These are phyloP conservation scores for Sphaerophoria taeniata DNA, from an alignment of 2,888 invertebrate species.

Conservation along the genomic window DNA sequence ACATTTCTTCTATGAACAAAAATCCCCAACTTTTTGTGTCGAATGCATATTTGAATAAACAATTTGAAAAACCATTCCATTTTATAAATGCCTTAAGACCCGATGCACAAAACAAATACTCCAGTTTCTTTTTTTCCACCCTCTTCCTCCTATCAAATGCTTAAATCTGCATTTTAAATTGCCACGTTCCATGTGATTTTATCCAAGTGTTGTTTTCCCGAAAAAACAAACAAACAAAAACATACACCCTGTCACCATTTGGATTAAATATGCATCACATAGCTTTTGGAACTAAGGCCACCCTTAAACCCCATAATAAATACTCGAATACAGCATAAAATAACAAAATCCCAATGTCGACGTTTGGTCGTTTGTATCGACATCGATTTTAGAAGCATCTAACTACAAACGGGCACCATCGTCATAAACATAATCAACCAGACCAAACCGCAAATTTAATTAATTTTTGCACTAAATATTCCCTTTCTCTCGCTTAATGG, in stretches of 20 bases:
- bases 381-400: slow-evolving; percentile 18
- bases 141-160: neutral
- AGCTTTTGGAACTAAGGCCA: neutral
- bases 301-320: slow-evolving; percentile 7
- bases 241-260: slow-evolving; percentile 29
- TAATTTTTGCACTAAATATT: slow-evolving; percentile 52
- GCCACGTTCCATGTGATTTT: neutral
- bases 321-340: neutral
- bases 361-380: neutral
- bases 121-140: too few relatives aligned
- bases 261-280: slow-evolving; percentile 30
- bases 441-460: slow-evolving; percentile 55
- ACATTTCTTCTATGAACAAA: too few relatives aligned
- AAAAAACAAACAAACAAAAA: slow-evolving; percentile 18
- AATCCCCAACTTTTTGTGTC: too few relatives aligned
- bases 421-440: neutral
- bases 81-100: too few relatives aligned
- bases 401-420: neutral
- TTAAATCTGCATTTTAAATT: neutral
- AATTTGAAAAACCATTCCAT: too few relatives aligned
- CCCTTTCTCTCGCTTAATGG: slow-evolving; percentile 29
- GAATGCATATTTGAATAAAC: too few relatives aligned
- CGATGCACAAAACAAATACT: too few relatives aligned
- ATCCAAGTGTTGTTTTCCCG: slow-evolving; percentile 13
- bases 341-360: neutral